phyloP scores from a whole-genome alignment of 2,888 invertebrate genomes.

The Apodemia hepburni region DNA sequence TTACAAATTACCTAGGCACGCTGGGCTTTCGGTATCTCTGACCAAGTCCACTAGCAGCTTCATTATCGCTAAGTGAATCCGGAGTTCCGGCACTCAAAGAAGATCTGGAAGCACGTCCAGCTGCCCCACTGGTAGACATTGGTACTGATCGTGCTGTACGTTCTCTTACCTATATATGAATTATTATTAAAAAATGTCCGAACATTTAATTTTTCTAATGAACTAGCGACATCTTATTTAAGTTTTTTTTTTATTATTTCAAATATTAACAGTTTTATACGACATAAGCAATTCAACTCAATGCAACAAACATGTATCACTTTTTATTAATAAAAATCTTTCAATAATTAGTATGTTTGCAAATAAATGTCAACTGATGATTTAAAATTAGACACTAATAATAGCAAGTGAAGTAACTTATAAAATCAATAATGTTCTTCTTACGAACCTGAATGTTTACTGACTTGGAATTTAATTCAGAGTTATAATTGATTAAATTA shows the following conservation, averaged over 20 bases:
- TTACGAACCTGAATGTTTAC: neutral
- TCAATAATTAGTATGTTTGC: neutral
- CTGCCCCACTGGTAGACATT: constrained; percentile 82
- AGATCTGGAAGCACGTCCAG: constrained; percentile 85
- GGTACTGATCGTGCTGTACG: constrained; percentile 95
- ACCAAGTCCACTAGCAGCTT: constrained; percentile 86
- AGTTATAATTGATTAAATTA: neutral
- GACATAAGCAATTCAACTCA: no score
- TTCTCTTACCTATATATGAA: constrained; percentile 88
- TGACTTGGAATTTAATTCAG: neutral
- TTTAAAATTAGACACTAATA: neutral
- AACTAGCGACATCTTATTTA: no score
- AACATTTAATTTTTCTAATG: neutral
- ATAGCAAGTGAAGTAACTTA: no score
- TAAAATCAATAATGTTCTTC: neutral
- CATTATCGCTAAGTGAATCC: constrained; percentile 93
- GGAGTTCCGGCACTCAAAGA: constrained; percentile 93
- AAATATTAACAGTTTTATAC: no score
- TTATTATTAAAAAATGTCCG: constrained; percentile 17
- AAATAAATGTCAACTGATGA: neutral
- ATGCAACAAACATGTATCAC: no score
- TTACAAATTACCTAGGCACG: constrained; percentile 58
- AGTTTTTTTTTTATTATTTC: no score
- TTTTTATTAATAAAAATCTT: neutral
- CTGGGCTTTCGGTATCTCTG: constrained; percentile 85